These are phyloP conservation scores for Tenthredo notha DNA, from an alignment of 2,888 invertebrate genomes.

Conservation along the genomic window DNA sequence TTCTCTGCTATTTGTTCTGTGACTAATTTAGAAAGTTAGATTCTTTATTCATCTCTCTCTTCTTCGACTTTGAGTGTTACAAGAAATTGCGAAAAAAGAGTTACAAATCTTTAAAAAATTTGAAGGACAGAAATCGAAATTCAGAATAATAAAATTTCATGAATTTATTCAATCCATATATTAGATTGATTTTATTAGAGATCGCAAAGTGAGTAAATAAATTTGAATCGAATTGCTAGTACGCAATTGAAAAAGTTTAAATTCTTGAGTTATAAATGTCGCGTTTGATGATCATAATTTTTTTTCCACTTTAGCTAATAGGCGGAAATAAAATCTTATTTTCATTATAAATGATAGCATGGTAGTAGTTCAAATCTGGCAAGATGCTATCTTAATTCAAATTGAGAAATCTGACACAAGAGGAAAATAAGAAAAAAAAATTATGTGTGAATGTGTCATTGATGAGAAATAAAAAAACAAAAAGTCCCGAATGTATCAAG, in stretches of 20 bases:
- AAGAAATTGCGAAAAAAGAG: not conserved
- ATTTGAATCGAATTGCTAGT: not conserved
- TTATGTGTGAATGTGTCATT: slow-evolving; percentile 44
- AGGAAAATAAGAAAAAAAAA: too few species aligned
- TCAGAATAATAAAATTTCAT: not conserved
- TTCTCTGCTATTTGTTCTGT: not conserved
- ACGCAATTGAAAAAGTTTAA: not conserved
- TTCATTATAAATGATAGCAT: not conserved
- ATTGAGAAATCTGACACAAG: slow-evolving; percentile 1
- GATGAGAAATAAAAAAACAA: slow-evolving; percentile 49
- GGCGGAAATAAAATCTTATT: not conserved
- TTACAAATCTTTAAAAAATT: not conserved
- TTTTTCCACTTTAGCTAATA: not conserved
- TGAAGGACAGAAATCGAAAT: not conserved
- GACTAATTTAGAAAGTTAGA: not conserved
- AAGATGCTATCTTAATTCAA: not conserved
- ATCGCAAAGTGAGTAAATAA: not conserved
- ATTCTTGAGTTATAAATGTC: not conserved
- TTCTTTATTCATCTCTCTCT: not conserved
- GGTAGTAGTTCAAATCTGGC: not conserved
- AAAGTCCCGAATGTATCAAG: slow-evolving; percentile 37
- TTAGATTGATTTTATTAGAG: not conserved
- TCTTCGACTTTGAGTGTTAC: not conserved
- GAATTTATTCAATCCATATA: not conserved
- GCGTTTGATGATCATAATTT: not conserved